Conservation (phyloP, 2,888 invertebrate species). For the Oscheius sp. region DNA sequence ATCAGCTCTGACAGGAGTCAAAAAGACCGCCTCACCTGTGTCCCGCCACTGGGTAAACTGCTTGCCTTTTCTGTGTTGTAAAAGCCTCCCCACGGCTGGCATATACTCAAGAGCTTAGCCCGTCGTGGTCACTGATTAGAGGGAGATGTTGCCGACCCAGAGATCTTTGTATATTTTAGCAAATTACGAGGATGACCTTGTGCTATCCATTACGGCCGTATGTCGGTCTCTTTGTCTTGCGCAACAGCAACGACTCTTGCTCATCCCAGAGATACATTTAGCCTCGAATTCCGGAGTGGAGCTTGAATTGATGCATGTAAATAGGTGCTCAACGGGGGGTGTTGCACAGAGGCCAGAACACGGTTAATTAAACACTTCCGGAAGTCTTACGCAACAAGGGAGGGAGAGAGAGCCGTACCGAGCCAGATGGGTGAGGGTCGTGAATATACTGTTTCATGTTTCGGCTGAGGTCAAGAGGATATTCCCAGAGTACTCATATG, state of each 20-base stretch:
- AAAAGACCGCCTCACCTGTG: conserved; percentile 25
- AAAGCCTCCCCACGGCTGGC: conserved; percentile 2
- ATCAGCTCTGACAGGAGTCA: conserved; percentile 23
- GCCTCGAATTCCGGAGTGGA: not conserved
- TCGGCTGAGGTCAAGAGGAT: conserved; percentile 16
- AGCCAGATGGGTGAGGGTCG: conserved; percentile 17
- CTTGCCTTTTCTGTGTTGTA: conserved; percentile 1
- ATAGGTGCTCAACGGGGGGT: conserved; percentile 25
- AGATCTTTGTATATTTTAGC: not conserved
- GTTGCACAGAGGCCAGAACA: conserved; percentile 19
- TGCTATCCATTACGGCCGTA: conserved; percentile 20
- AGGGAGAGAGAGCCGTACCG: not conserved
- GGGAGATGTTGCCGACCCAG: conserved; percentile 20
- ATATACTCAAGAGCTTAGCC: conserved; percentile 21
- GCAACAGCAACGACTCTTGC: conserved; percentile 21
- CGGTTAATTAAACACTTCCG: conserved; percentile 33
- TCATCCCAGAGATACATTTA: not conserved
- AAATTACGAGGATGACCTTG: conserved; percentile 8
- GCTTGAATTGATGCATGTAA: conserved; percentile 28
- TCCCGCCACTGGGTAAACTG: conserved; percentile 8
- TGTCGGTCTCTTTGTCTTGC: conserved; percentile 22
- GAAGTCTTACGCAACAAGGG: conserved; percentile 28
- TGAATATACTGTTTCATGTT: not conserved
- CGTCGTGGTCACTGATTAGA: conserved; percentile 30
- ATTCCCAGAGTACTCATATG: conserved; percentile 28